A percentile compares a stretch with the other conserved stretches of the same genome.
These are phyloP conservation scores for Leucania comma DNA, from an alignment of 2,888 invertebrate genomes.

Conservation along the genomic window DNA sequence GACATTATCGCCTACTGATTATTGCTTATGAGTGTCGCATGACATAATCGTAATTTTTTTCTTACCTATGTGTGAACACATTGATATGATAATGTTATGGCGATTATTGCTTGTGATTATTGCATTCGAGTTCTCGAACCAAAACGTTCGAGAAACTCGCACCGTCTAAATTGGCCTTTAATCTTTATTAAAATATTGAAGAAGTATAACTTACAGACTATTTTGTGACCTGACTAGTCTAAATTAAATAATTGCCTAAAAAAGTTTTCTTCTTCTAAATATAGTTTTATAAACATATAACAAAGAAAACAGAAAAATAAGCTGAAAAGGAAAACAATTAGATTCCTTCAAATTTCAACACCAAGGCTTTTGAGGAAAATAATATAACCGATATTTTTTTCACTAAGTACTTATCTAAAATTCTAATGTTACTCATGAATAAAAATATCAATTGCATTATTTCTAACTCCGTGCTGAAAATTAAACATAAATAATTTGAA, in stretches of 20 bases:
- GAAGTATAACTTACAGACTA: slow-evolving; percentile 16
- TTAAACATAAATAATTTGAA: no score
- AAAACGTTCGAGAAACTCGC: no score
- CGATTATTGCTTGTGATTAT: no score
- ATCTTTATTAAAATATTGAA: not conserved
- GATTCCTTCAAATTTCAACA: not conserved
- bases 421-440: not conserved
- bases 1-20: no score
- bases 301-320: not conserved
- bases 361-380: slow-evolving; percentile 7
- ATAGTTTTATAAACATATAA: slow-evolving; percentile 1
- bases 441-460: not conserved
- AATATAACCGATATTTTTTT: not conserved
- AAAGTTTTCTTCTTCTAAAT: not conserved
- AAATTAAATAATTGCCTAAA: not conserved
- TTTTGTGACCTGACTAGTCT: slow-evolving; percentile 56
- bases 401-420: not conserved
- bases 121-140: no score
- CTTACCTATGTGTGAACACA: no score
- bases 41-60: no score
- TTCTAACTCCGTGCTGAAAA: not conserved
- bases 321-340: not conserved
- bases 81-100: no score
- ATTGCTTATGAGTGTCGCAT: no score
- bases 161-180: no score